Conservation (phyloP, 1,140 invertebrate genomes). For the Steinernema feltiae region DNA sequence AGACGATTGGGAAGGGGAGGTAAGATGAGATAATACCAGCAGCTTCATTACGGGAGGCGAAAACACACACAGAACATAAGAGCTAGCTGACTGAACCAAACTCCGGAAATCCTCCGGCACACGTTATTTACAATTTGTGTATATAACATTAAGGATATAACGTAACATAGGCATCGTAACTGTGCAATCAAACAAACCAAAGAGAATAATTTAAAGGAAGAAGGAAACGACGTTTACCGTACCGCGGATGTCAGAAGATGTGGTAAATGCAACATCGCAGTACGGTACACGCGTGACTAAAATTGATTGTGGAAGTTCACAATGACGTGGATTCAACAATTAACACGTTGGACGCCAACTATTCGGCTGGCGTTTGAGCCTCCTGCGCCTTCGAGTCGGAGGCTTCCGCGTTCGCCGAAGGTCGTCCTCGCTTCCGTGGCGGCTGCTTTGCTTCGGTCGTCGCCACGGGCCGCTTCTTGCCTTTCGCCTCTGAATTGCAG, state of each 20-base stretch:
- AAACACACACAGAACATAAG: no score
- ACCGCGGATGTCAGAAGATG: background rate
- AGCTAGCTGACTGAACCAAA: background rate
- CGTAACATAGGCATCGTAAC: slow-evolving; percentile 7
- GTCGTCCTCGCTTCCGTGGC: background rate
- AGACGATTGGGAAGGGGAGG: background rate
- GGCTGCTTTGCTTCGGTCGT: background rate
- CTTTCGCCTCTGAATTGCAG: background rate
- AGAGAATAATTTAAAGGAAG: slow-evolving; percentile 2
- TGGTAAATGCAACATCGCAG: slow-evolving; percentile 8
- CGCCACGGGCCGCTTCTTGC: background rate
- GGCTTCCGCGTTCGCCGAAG: background rate
- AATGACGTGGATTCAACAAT: background rate
- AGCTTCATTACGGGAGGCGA: background rate
- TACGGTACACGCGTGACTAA: background rate
- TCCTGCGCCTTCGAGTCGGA: background rate
- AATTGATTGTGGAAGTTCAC: background rate
- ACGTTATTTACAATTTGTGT: slow-evolving; percentile 8
- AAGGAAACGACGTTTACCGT: background rate
- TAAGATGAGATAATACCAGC: background rate
- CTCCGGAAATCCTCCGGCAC: background rate
- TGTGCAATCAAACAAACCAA: background rate
- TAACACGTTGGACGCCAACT: background rate
- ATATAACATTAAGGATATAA: background rate
- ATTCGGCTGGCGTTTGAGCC: background rate